Conservation (phyloP, 2,113 vertebrate species). For the Nothobranchius kuhntae region DNA sequence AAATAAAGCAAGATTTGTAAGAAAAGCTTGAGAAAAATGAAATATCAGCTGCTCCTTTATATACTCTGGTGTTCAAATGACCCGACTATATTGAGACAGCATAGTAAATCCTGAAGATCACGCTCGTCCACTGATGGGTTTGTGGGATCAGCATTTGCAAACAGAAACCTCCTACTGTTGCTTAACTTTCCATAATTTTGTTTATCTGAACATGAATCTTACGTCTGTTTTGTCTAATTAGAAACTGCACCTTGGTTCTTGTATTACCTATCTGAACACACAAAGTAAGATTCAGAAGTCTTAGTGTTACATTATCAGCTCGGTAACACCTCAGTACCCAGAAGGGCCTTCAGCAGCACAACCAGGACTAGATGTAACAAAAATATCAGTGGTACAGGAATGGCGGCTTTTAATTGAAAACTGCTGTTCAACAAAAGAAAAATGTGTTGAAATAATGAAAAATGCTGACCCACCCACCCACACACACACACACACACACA, state of each 20-base stretch:
- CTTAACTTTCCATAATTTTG: not conserved
- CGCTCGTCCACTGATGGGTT: not conserved
- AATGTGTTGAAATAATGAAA: slow-evolving; percentile 9
- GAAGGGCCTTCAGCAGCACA: not conserved
- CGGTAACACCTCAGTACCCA: not conserved
- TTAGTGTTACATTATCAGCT: too few relatives aligned
- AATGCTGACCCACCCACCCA: slow-evolving; percentile 6
- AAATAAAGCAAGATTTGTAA: too few relatives aligned
- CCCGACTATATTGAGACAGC: not conserved
- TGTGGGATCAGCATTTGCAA: not conserved
- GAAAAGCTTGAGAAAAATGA: too few relatives aligned
- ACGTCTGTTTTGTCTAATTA: too few relatives aligned
- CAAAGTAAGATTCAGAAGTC: too few relatives aligned
- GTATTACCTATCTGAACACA: too few relatives aligned
- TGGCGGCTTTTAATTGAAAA: slow-evolving; percentile 36
- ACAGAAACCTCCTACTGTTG: not conserved
- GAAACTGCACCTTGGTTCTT: too few relatives aligned
- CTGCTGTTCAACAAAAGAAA: slow-evolving; percentile 10
- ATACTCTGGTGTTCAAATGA: too few relatives aligned
- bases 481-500: not conserved
- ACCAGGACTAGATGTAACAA: slow-evolving; percentile 6
- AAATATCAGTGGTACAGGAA: slow-evolving; percentile 11
- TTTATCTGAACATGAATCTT: slow-evolving; percentile 8
- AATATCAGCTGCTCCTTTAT: too few relatives aligned
- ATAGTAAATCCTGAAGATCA: not conserved